Evolutionary conservation across 2,113 vertebrate genomes (phyloP).

Genomic region (Oxyura jamaicensis): DNA sequence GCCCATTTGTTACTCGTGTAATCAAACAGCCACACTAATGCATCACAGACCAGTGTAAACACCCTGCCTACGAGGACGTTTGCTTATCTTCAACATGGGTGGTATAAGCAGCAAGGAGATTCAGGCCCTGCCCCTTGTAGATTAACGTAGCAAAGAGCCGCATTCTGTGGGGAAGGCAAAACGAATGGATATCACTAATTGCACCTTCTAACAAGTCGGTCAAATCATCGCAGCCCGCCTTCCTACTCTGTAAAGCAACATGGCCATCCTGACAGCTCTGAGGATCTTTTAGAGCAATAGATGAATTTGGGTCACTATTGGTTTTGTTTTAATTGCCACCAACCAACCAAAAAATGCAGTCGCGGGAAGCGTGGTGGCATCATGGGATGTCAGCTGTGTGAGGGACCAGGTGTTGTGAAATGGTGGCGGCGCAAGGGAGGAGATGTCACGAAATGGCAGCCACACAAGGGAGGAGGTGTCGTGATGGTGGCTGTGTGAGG

Average conservation of each 20-base stretch:
- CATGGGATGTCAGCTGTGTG: too few relatives aligned
- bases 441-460: too few relatives aligned
- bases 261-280: background rate
- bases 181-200: background rate
- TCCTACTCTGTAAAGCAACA: fast-evolving
- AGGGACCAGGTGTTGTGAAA: too few relatives aligned
- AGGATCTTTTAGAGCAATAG: background rate
- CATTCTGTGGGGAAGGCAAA: background rate
- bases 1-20: background rate
- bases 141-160: background rate
- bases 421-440: too few relatives aligned
- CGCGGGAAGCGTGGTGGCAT: background rate
- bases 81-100: slow-evolving; percentile 18
- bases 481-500: too few relatives aligned
- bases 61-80: background rate
- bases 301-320: background rate
- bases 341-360: background rate
- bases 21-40: background rate
- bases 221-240: background rate
- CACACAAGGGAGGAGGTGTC: too few relatives aligned
- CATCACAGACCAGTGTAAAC: background rate
- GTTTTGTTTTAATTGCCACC: background rate
- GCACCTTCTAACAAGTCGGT: background rate
- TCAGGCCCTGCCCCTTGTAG: fast-evolving
- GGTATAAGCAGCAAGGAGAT: background rate